phyloP scores from a whole-genome alignment of 2,888 invertebrate genomes.

The Athrips mouffetella region DNA sequence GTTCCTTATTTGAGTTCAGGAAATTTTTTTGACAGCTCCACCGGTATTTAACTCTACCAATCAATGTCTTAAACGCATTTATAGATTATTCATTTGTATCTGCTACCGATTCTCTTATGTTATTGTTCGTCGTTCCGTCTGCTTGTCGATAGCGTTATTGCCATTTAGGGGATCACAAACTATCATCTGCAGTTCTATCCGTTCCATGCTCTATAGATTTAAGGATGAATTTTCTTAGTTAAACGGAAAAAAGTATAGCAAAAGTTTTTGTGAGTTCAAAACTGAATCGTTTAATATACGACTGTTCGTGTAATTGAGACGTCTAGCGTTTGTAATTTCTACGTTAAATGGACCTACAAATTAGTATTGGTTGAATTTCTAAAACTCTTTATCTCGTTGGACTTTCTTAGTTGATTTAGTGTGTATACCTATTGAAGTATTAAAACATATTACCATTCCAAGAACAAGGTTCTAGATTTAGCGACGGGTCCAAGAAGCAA shows the following conservation, averaged over 20 bases:
- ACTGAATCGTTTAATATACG: not conserved
- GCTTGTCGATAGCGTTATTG: conserved; percentile 63
- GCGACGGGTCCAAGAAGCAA: no score
- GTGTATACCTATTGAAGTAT: no score
- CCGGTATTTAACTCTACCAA: conserved; percentile 32
- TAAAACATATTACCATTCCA: no score
- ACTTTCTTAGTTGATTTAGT: no score
- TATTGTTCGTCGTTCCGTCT: conserved; percentile 63
- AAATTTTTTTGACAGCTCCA: conserved; percentile 35
- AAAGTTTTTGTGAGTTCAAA: not conserved
- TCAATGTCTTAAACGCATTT: conserved; percentile 71
- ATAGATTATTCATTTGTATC: conserved; percentile 77
- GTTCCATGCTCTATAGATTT: not conserved
- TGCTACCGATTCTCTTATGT: conserved; percentile 72
- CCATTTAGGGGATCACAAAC: conserved; percentile 46
- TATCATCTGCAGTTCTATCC: conserved; percentile 16
- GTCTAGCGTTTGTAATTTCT: not conserved
- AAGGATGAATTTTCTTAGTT: not conserved
- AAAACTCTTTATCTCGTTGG: no score
- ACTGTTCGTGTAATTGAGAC: no score
- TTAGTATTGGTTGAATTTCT: no score
- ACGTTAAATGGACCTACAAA: no score
- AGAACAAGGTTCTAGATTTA: no score
- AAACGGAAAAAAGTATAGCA: not conserved
- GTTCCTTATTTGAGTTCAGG: not conserved